Conservation (phyloP, 2,113 vertebrate species). For the Haplotaxodon microlepis region DNA sequence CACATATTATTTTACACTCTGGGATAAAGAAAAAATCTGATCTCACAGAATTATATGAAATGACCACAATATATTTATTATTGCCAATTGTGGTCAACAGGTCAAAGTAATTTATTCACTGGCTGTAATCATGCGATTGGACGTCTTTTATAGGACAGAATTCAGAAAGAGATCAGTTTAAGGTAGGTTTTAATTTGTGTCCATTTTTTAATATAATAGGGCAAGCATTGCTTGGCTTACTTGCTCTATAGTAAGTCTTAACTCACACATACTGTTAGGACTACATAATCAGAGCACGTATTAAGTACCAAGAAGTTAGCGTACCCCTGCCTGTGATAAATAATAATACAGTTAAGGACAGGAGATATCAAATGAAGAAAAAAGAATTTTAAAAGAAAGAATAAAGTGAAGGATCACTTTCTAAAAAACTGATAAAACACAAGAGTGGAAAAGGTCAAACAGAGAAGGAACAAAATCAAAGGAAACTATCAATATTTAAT, state of each 20-base stretch:
- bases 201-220: neutral
- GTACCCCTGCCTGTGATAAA: neutral
- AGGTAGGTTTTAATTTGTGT: neutral
- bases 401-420: neutral
- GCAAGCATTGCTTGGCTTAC: neutral
- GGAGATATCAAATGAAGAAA: neutral
- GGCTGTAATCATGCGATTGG: neutral
- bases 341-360: neutral
- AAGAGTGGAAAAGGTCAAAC: neutral
- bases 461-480: neutral
- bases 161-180: neutral
- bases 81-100: neutral
- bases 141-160: neutral
- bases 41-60: neutral
- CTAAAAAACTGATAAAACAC: neutral
- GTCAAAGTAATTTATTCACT: neutral
- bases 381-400: rapidly evolving
- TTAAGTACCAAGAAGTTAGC: neutral
- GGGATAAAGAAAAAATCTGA: neutral
- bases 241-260: neutral
- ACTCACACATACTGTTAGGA: neutral
- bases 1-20: neutral
- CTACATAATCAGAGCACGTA: neutral
- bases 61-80: neutral
- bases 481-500: neutral